Evolutionary conservation across 2,888 invertebrate species (phyloP).

Genomic region (Chloroclysta siterata): DNA sequence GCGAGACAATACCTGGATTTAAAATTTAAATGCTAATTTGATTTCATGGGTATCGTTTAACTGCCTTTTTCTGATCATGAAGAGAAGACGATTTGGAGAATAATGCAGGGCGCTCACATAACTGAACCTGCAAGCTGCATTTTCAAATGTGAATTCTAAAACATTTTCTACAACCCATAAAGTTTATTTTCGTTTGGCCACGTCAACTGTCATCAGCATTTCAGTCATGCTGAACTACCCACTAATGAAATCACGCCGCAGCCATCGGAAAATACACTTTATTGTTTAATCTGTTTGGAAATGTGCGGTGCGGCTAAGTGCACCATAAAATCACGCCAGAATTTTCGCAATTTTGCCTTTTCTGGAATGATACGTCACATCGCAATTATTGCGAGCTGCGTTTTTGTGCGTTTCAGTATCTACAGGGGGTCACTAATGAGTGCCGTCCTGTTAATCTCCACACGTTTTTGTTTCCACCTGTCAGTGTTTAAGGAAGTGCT

Average conservation of each 20-base stretch:
- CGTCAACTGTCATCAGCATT: slow-evolving; percentile 5
- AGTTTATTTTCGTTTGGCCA: slow-evolving; percentile 11
- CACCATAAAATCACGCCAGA: slow-evolving; percentile 13
- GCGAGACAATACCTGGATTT: slow-evolving; percentile 34
- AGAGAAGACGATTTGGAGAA: slow-evolving; percentile 1
- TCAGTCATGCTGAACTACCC: not conserved
- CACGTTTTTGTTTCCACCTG: slow-evolving; percentile 37
- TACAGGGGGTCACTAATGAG: slow-evolving; percentile 40
- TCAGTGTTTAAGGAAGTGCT: slow-evolving; percentile 27
- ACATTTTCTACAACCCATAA: not conserved
- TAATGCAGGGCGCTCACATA: not conserved
- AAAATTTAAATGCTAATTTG: slow-evolving; percentile 35
- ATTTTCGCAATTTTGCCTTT: slow-evolving; percentile 22
- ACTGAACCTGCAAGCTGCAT: not conserved
- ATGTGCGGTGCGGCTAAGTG: not conserved
- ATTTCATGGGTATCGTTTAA: slow-evolving; percentile 16
- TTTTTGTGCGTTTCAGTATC: slow-evolving; percentile 26
- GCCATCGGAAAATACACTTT: slow-evolving; percentile 11
- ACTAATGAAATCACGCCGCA: slow-evolving; percentile 14
- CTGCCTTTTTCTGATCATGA: slow-evolving; percentile 14
- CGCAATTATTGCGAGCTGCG: slow-evolving; percentile 26
- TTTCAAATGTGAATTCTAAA: not conserved
- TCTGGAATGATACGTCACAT: slow-evolving; percentile 27
- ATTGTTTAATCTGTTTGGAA: slow-evolving; percentile 13
- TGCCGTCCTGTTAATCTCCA: slow-evolving; percentile 25